Evolutionary conservation across 1,140 invertebrate species (phyloP).

Genomic region (Lerema accius): DNA sequence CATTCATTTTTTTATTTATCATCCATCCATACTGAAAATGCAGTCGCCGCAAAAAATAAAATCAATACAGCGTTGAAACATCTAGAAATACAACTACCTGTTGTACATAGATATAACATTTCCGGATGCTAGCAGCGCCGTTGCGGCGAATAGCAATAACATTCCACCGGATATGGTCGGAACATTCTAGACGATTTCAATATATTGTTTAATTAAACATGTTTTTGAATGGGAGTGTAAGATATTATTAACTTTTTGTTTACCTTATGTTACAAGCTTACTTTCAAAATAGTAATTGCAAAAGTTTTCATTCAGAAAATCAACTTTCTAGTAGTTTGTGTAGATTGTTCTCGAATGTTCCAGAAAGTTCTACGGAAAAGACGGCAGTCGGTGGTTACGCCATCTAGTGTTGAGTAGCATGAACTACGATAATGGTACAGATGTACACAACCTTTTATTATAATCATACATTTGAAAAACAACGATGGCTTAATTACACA

Average conservation of each 20-base stretch:
- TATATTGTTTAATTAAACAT: constrained; percentile 21
- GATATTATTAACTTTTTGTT: constrained; percentile 2
- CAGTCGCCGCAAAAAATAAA: constrained; percentile 45
- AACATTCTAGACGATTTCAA: constrained; percentile 56
- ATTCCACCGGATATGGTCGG: constrained; percentile 51
- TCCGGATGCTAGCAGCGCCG: constrained; percentile 56
- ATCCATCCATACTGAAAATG: constrained; percentile 12
- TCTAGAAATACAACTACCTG: constrained; percentile 46
- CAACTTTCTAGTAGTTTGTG: constrained; percentile 12
- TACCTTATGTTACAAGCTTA: neutral
- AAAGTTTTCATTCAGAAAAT: constrained; percentile 40
- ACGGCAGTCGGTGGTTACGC: constrained; percentile 24
- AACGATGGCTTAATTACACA: too few species aligned
- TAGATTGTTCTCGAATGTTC: constrained; percentile 65
- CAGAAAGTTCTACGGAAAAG: constrained; percentile 47
- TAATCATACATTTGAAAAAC: neutral
- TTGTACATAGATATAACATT: constrained; percentile 37
- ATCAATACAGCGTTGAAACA: constrained; percentile 49
- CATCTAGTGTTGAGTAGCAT: constrained; percentile 44
- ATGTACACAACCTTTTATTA: constrained; percentile 53
- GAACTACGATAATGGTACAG: constrained; percentile 29
- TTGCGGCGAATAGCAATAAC: constrained; percentile 49
- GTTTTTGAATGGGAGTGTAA: constrained; percentile 37
- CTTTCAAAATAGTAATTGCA: neutral
- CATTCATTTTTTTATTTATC: neutral